phyloP scores from a whole-genome alignment of 2,797 vertebrate species.

The Allobates femoralis region DNA sequence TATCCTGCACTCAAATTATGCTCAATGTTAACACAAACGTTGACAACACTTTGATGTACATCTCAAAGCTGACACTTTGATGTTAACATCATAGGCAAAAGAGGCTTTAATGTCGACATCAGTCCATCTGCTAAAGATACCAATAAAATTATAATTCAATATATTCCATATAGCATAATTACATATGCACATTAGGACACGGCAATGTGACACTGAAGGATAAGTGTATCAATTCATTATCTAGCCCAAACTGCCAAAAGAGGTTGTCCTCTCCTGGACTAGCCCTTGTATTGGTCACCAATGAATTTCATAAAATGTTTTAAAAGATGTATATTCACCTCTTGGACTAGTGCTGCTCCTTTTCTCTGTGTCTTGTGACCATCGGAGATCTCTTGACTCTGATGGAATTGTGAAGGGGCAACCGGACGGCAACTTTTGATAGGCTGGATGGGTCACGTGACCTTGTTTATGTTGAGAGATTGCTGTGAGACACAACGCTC shows the following conservation, averaged over 20 bases:
- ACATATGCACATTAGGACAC: slow-evolving; percentile 15
- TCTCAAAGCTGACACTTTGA: slow-evolving; percentile 61
- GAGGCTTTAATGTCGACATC: slow-evolving; percentile 57
- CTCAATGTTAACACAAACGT: slow-evolving; percentile 57
- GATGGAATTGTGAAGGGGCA: too few relatives aligned
- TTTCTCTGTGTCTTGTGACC: too few relatives aligned
- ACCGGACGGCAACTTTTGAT: too few relatives aligned
- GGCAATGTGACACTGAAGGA: neutral
- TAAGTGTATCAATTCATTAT: neutral
- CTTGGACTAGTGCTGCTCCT: too few relatives aligned
- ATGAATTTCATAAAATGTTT: too few relatives aligned
- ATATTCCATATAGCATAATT: slow-evolving; percentile 25
- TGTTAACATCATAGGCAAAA: slow-evolving; percentile 56
- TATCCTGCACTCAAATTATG: slow-evolving; percentile 46
- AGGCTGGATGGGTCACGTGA: too few relatives aligned
- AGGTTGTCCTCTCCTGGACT: too few relatives aligned
- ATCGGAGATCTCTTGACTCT: too few relatives aligned
- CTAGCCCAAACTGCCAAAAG: neutral
- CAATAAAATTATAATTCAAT: slow-evolving; percentile 46
- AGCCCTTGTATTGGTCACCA: too few relatives aligned
- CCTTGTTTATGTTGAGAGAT: too few relatives aligned
- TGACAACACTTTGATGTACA: slow-evolving; percentile 56
- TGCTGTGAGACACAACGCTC: too few relatives aligned
- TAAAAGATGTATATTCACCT: too few relatives aligned
- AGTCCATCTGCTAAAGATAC: slow-evolving; percentile 44